These are phyloP conservation scores for Astropecten irregularis DNA, from an alignment of 53 echinoderm and acorn worm species.

Conservation along the genomic window DNA sequence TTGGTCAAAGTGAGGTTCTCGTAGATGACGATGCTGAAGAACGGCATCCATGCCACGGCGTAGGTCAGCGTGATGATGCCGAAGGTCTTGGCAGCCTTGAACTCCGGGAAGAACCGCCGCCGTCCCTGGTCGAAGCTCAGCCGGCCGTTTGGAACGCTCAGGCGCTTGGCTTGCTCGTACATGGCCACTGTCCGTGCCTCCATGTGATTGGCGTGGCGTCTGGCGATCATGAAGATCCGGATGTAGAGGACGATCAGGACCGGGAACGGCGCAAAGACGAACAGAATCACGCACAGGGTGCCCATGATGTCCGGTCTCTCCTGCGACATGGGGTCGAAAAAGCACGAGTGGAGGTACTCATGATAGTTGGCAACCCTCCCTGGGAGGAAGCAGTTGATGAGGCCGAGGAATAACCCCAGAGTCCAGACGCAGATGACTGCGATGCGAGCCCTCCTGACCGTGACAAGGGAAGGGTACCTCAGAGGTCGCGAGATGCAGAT, in stretches of 20 bases:
- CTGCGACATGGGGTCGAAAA: constrained; percentile 10
- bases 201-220: constrained; percentile 35
- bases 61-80: constrained; percentile 48
- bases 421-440: constrained; percentile 47
- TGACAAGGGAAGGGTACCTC: constrained; percentile 17
- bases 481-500: constrained; percentile 41
- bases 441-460: constrained; percentile 34
- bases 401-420: constrained; percentile 4
- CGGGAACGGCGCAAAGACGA: constrained; percentile 42
- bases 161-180: constrained; percentile 5
- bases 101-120: constrained; percentile 25
- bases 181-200: constrained; percentile 1
- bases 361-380: constrained; percentile 29
- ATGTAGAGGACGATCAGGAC: constrained; percentile 45
- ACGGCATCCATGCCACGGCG: constrained; percentile 41
- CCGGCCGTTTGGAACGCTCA: neutral
- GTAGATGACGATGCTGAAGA: constrained; percentile 45
- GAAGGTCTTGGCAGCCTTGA: constrained; percentile 39
- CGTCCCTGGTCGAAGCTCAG: constrained; percentile 6
- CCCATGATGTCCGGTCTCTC: constrained; percentile 39
- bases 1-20: constrained; percentile 46
- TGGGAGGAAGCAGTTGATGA: constrained; percentile 43
- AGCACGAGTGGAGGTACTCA: constrained; percentile 46
- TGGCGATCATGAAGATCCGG: constrained; percentile 41
- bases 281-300: constrained; percentile 29